These are phyloP conservation scores for Acrobasis consociella DNA, from an alignment of 2,888 invertebrate genomes.

Conservation along the genomic window DNA sequence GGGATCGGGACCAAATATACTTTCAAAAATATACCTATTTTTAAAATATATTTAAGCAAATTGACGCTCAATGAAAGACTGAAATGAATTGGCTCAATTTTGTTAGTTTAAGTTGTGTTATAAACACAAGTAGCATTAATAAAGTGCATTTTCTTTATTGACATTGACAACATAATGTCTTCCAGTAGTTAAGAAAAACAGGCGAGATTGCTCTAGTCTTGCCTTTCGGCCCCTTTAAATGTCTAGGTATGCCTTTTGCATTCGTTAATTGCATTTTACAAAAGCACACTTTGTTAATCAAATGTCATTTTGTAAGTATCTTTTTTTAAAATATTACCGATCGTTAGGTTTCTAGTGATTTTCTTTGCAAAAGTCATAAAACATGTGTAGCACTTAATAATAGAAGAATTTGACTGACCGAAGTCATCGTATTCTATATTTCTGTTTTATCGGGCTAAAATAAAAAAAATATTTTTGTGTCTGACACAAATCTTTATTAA, in stretches of 20 bases:
- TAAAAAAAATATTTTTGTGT: slow-evolving; percentile 29
- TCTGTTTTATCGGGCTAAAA: too few species aligned
- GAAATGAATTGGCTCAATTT: slow-evolving; percentile 58
- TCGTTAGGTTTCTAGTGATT: too few species aligned
- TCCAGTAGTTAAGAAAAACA: slow-evolving; percentile 22
- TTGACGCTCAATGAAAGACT: slow-evolving; percentile 53
- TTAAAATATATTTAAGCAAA: slow-evolving; percentile 14
- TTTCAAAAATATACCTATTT: slow-evolving; percentile 6
- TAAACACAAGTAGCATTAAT: slow-evolving; percentile 34
- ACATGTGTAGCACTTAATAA: too few species aligned
- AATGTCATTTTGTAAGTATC: too few species aligned
- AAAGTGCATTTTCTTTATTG: neutral
- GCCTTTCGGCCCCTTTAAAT: neutral
- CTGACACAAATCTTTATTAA: slow-evolving; percentile 50
- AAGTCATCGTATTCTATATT: too few species aligned
- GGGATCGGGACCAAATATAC: slow-evolving; percentile 22
- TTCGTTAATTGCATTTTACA: too few species aligned
- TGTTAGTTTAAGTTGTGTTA: slow-evolving; percentile 38
- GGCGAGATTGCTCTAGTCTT: slow-evolving; percentile 15
- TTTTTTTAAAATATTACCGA: too few species aligned
- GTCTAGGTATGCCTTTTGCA: too few species aligned
- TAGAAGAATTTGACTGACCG: too few species aligned
- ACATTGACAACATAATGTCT: slow-evolving; percentile 30
- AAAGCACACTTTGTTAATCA: too few species aligned
- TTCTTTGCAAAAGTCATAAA: too few species aligned